Percentiles rank a stretch among this genome's conserved stretches.
Conservation (phyloP, 1,140 invertebrate species). For the Cryptotermes secundus region DNA sequence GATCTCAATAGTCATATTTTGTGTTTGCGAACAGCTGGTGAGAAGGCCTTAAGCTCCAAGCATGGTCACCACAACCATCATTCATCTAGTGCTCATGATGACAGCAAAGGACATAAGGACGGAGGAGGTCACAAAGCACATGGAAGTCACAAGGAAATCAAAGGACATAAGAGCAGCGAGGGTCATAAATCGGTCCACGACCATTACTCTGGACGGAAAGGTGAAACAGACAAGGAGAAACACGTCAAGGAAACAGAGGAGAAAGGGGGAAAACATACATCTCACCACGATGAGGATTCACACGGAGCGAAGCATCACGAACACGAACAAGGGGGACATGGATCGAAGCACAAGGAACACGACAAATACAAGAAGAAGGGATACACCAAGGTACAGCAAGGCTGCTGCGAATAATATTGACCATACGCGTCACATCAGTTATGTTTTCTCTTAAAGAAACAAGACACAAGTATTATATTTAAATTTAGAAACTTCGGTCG, state of each 20-base stretch:
- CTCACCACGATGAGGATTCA: not conserved
- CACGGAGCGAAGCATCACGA: not conserved
- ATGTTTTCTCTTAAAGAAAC: too few relatives aligned
- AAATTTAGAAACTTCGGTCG: too few relatives aligned
- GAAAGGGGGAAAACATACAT: not conserved
- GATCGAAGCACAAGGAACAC: not conserved
- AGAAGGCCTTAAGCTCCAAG: not conserved
- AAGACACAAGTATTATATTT: too few relatives aligned
- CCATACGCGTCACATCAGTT: too few relatives aligned
- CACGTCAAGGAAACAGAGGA: not conserved
- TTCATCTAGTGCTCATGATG: not conserved
- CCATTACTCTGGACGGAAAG: not conserved
- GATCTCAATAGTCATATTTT: not conserved
- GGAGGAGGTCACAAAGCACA: not conserved
- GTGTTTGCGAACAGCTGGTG: not conserved
- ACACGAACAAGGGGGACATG: not conserved
- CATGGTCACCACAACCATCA: not conserved
- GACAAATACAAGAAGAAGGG: not conserved
- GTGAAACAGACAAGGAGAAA: not conserved
- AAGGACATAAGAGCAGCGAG: not conserved
- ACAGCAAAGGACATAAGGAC: not conserved
- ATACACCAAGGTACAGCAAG: not conserved
- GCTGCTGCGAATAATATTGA: too few relatives aligned
- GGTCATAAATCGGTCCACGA: not conserved
- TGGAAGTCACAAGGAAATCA: not conserved